A percentile compares a stretch with the other conserved stretches of the same genome.
These are phyloP conservation scores for Heliconius charithonia DNA, from an alignment of 2,888 invertebrate species.

Conservation along the genomic window DNA sequence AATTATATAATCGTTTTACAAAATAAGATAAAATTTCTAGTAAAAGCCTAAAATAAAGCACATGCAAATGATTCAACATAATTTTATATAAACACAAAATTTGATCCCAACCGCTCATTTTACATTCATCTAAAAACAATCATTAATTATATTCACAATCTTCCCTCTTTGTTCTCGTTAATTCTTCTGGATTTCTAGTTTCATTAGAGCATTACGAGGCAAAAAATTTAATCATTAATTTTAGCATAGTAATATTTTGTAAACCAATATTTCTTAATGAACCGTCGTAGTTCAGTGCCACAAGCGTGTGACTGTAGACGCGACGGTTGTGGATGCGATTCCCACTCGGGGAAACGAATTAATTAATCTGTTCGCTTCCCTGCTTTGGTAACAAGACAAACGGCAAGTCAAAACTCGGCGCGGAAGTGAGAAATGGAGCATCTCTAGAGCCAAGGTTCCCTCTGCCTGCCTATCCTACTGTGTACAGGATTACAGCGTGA, in stretches of 20 bases:
- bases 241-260: conserved; percentile 27
- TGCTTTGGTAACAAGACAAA: too few species aligned
- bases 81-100: conserved; percentile 16
- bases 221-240: conserved; percentile 23
- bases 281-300: too few species aligned
- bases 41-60: not conserved
- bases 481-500: too few species aligned
- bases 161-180: conserved; percentile 37
- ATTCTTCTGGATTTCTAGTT: conserved; percentile 33
- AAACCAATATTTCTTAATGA: not conserved
- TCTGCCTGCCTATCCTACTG: too few species aligned
- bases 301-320: too few species aligned
- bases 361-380: too few species aligned
- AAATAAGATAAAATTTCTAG: not conserved
- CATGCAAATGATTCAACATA: conserved; percentile 17
- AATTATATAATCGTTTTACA: not conserved
- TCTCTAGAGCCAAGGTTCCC: too few species aligned
- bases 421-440: too few species aligned
- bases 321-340: too few species aligned
- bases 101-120: conserved; percentile 24
- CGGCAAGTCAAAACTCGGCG: too few species aligned
- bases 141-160: conserved; percentile 46
- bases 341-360: too few species aligned
- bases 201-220: conserved; percentile 31
- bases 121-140: conserved; percentile 34